These are phyloP conservation scores for Drosophila neotestacea DNA, from an alignment of 2,888 invertebrate genomes.

Conservation along the genomic window DNA sequence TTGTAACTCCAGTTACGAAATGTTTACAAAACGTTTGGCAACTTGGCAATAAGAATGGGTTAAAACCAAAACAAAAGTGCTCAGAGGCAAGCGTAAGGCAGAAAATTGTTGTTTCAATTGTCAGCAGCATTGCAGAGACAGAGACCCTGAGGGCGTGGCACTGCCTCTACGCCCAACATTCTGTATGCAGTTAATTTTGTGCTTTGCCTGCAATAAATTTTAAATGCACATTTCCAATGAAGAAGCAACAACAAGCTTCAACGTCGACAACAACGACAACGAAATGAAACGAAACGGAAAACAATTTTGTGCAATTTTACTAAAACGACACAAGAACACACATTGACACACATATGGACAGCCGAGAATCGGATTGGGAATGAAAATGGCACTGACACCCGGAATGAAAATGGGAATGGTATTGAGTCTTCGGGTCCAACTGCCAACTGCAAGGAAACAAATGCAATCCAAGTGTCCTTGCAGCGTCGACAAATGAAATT, in stretches of 20 bases:
- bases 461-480: constrained; percentile 67
- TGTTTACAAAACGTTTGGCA: constrained; percentile 37
- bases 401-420: constrained; percentile 10
- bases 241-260: constrained; percentile 48
- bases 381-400: constrained; percentile 1
- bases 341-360: constrained; percentile 62
- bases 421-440: constrained; percentile 5
- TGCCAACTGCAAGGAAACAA: constrained; percentile 16
- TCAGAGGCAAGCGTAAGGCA: constrained; percentile 16
- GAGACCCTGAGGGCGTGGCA: constrained; percentile 30
- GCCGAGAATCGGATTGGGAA: neutral
- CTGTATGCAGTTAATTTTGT: constrained; percentile 76
- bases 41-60: constrained; percentile 27
- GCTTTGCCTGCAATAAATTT: constrained; percentile 79
- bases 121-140: constrained; percentile 42
- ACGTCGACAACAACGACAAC: constrained; percentile 26
- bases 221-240: constrained; percentile 80
- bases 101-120: constrained; percentile 68
- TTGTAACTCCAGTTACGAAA: constrained; percentile 22
- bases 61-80: constrained; percentile 19
- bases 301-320: constrained; percentile 80
- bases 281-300: constrained; percentile 77
- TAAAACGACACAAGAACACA: constrained; percentile 65
- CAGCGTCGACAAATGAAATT: constrained; percentile 67
- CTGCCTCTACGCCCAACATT: constrained; percentile 2